A percentile compares a stretch with the other conserved stretches of the same genome.
These are phyloP conservation scores for Chrosomus eos DNA, from an alignment of 2,797 vertebrate species.

Conservation along the genomic window DNA sequence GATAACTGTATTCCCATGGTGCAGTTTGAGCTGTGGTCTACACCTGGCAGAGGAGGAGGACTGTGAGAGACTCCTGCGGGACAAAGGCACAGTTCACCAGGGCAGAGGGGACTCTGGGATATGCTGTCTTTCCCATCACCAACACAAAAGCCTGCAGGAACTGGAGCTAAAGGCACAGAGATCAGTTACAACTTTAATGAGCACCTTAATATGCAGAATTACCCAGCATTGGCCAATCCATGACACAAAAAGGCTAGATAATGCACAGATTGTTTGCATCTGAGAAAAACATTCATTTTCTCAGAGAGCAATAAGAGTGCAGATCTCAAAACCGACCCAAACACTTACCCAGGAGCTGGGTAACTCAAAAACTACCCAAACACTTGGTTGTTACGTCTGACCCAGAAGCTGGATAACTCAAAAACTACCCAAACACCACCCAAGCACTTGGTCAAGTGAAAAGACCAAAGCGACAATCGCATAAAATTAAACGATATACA, in stretches of 20 bases:
- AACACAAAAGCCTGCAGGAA: constrained; percentile 75
- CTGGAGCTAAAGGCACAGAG: constrained; percentile 65
- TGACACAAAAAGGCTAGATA: not conserved
- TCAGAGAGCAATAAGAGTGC: not conserved
- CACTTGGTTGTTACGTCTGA: too few species aligned
- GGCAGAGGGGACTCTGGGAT: constrained; percentile 69
- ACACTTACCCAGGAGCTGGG: too few species aligned
- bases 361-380: too few species aligned
- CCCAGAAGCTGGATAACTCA: too few species aligned
- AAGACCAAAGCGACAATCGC: too few species aligned
- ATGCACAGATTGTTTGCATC: constrained; percentile 1
- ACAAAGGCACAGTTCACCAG: constrained; percentile 73
- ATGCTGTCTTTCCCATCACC: constrained; percentile 71
- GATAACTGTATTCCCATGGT: constrained; percentile 72
- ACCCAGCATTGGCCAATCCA: not conserved
- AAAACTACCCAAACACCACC: too few species aligned
- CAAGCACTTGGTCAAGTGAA: too few species aligned
- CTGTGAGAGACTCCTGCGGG: constrained; percentile 68
- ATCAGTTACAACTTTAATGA: constrained; percentile 76
- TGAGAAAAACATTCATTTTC: not conserved
- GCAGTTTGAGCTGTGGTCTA: constrained; percentile 68
- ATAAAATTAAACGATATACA: too few species aligned
- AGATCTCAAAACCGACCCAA: too few species aligned
- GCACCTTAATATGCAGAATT: constrained; percentile 67
- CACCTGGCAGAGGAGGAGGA: constrained; percentile 66